Evolutionary conservation across 2,888 invertebrate genomes (phyloP).

Genomic region (Eupithecia dodoneata): DNA sequence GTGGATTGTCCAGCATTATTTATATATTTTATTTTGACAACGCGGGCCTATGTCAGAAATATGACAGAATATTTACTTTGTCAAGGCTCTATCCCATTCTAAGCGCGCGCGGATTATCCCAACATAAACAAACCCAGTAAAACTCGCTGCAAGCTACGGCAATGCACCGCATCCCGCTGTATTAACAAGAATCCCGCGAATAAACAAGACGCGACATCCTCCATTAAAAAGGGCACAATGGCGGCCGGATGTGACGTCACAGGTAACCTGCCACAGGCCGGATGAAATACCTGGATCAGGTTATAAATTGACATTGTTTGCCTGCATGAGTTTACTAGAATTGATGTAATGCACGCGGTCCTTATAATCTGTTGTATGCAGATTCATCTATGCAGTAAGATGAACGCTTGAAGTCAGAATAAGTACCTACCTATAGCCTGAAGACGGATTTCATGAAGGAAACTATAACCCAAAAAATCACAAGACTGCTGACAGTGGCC

Average conservation of each 20-base stretch:
- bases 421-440: not conserved
- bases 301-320: not conserved
- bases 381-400: not conserved
- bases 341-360: not conserved
- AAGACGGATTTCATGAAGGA: not conserved
- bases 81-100: not conserved
- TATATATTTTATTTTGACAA: too few species aligned
- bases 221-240: conserved; percentile 19
- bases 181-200: too few species aligned
- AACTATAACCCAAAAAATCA: not conserved
- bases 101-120: not conserved
- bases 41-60: not conserved
- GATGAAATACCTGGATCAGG: not conserved
- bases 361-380: not conserved
- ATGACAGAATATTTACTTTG: not conserved
- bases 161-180: not conserved
- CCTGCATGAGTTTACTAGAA: not conserved
- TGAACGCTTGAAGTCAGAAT: not conserved
- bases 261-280: not conserved
- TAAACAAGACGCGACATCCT: conserved; percentile 19
- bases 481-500: not conserved
- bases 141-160: not conserved
- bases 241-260: conserved; percentile 35
- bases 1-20: too few species aligned
- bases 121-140: conserved; percentile 9